These are phyloP conservation scores for Macrotus californicus DNA, from an alignment of 2,113 vertebrate species.

Conservation along the genomic window DNA sequence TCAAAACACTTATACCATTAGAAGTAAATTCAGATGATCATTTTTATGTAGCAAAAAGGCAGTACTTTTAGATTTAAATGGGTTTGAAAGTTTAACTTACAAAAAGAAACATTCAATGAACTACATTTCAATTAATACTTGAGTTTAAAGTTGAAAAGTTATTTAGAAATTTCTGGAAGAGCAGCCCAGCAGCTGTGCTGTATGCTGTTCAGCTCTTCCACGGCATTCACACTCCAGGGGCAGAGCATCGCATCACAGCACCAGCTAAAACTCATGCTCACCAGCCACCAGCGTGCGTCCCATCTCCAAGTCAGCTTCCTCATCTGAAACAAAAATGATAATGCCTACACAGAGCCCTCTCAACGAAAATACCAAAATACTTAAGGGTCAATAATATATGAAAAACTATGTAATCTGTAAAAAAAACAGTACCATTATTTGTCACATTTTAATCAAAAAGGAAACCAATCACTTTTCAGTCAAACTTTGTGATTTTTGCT, in stretches of 20 bases:
- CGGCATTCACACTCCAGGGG: too few relatives aligned
- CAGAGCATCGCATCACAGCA: not conserved
- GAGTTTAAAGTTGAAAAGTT: not conserved
- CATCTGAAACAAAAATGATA: not conserved
- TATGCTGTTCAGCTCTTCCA: too few relatives aligned
- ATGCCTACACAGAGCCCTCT: not conserved
- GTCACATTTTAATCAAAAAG: not conserved
- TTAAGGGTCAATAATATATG: not conserved
- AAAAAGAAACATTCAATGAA: not conserved
- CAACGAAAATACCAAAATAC: not conserved
- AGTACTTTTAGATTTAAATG: not conserved
- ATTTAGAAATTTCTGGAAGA: not conserved
- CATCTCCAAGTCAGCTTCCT: not conserved
- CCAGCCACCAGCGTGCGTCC: not conserved
- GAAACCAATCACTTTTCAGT: not conserved
- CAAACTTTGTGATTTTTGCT: not conserved
- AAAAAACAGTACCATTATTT: not conserved
- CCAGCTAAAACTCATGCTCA: not conserved
- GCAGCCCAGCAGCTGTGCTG: not conserved
- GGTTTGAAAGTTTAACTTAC: not conserved
- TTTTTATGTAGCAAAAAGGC: not conserved
- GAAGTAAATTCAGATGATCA: not conserved
- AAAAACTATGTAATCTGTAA: not conserved
- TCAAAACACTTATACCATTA: not conserved
- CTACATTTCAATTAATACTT: not conserved